A percentile compares a stretch with the other conserved stretches of the same genome.
phyloP scores from a whole-genome alignment of 1,140 invertebrate genomes.

The Himalopsyche phryganea region DNA sequence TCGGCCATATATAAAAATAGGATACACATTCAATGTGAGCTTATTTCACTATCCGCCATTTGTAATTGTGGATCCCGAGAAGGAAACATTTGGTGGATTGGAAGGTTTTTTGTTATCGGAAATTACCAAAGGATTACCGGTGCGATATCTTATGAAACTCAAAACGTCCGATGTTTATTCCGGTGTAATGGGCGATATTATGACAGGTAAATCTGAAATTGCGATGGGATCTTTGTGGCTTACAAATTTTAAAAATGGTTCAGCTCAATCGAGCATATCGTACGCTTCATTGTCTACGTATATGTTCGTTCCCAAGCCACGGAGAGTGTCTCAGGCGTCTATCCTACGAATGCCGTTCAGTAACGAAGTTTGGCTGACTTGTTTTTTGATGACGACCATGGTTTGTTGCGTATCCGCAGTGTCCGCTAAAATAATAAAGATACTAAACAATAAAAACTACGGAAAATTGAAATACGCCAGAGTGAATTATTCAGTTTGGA shows the following conservation, averaged over 20 bases:
- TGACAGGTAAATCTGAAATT: slow-evolving; percentile 1
- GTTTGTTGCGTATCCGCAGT: background rate
- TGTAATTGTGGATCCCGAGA: background rate
- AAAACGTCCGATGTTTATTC: background rate
- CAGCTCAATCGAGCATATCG: background rate
- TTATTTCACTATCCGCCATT: slow-evolving; percentile 15
- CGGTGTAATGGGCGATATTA: slow-evolving; percentile 4
- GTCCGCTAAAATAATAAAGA: slow-evolving; percentile 7
- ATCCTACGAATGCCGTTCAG: slow-evolving; percentile 5
- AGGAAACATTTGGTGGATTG: background rate
- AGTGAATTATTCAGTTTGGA: slow-evolving; percentile 4
- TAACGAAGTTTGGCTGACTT: background rate
- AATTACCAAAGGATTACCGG: slow-evolving; percentile 3
- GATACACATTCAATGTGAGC: background rate
- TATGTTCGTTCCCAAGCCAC: slow-evolving; percentile 9
- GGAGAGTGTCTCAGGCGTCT: background rate
- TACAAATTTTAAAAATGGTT: background rate
- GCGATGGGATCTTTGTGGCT: slow-evolving; percentile 5
- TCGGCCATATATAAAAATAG: no score
- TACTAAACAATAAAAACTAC: background rate
- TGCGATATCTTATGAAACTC: slow-evolving; percentile 5
- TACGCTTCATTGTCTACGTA: background rate
- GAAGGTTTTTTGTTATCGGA: slow-evolving; percentile 3
- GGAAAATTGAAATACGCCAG: background rate
- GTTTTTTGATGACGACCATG: background rate